Evolutionary conservation across 1,140 invertebrate species (phyloP), one percentile per base, ranked within the genome.

Genomic region (Zaprionus africanus): DNA sequence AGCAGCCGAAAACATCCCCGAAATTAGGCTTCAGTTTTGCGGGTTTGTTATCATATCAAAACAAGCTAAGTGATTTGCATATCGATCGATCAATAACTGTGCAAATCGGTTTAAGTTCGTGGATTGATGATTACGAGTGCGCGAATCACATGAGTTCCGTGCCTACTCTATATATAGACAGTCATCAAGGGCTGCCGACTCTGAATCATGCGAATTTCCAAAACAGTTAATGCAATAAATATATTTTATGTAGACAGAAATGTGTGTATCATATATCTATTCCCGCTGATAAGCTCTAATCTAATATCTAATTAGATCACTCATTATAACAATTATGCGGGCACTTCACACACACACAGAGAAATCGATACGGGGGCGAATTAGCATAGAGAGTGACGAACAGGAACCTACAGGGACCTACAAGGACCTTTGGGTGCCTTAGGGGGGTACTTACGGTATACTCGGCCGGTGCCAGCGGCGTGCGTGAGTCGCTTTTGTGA

Each of bases 401-500:
- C 5, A 31, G 31, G 31, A 3, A 34, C 22, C 19, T 4, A 12
- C 11, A 28, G 4, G 36, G 4, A 34, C 31, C 31, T 4, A 31
- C 31, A 31, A 9, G 31, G 31, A 31, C 31, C 31, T 31, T 31
- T 31, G 31, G 31, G 31, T 31, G 31, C 34, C 34, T 31, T 5
- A 7, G 3, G 51, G 9, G 31, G 31, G 51, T 91, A 92, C 91
- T 92, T 92, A 92, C 91, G 68, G 88, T 92, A 62, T 92, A 92
- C 78, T 91, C 85, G 19, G 86, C 78, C 56, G 91, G 91, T 65
- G 91, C 78, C 65, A 92, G 66, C 53, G 91, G 91, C 81, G 91
- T 92, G 70, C 91, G 88, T 62, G 91, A 92, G 64, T 92, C 81
- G 82, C 91, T 92, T 76, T 92, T 92, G 76, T 92, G 91, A 77